A percentile compares a stretch with the other conserved stretches of the same genome.
These are phyloP conservation scores for human DNA, from an alignment of 2,113 vertebrate species.

Conservation along the genomic window DNA sequence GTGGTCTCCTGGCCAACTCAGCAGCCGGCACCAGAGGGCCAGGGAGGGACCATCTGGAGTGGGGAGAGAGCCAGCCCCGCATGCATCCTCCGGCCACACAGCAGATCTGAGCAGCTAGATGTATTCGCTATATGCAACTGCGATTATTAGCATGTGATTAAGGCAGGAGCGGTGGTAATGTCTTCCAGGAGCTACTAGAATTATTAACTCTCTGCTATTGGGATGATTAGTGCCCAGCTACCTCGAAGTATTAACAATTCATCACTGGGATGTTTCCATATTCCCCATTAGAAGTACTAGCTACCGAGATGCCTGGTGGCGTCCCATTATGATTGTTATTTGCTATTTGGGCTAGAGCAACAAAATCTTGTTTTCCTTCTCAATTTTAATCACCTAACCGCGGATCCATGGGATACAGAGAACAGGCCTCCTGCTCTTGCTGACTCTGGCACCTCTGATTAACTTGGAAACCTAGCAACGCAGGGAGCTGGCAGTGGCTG, in stretches of 20 bases:
- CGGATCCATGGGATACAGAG: not conserved
- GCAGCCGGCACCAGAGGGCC: not conserved
- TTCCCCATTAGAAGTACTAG: not conserved
- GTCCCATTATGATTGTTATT: not conserved
- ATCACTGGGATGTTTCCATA: not conserved
- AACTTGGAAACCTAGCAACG: not conserved
- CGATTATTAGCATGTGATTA: not conserved
- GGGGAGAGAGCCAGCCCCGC: not conserved
- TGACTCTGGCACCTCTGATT: not conserved
- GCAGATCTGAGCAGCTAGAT: not conserved
- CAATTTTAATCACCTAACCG: not conserved
- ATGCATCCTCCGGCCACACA: rapidly evolving
- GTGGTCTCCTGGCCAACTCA: not conserved
- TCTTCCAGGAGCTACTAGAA: not conserved
- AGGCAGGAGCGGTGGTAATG: rapidly evolving
- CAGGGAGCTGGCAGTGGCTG: not conserved
- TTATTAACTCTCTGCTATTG: not conserved
- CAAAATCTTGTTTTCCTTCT: not conserved
- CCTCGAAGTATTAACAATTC: rapidly evolving
- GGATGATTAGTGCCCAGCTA: not conserved
- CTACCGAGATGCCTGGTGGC: not conserved
- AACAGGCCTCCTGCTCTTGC: not conserved
- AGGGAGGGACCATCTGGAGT: conserved; percentile 54
- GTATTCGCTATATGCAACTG: rapidly evolving
- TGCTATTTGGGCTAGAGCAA: rapidly evolving